These are phyloP conservation scores for Gastracanthus pulcherrimus DNA, from an alignment of 2,888 invertebrate genomes.

Conservation along the genomic window DNA sequence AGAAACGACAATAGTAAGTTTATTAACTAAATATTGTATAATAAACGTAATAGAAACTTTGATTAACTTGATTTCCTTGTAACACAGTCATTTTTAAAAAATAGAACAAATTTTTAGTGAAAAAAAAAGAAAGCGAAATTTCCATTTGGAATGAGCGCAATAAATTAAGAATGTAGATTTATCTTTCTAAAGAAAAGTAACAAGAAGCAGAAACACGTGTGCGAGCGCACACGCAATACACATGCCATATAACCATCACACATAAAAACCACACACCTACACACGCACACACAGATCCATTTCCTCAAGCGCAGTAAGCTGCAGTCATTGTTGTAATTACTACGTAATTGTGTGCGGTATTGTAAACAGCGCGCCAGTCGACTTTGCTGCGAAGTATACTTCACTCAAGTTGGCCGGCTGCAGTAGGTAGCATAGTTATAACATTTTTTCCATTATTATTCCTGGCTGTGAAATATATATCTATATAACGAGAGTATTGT, in stretches of 20 bases:
- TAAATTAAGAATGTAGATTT: background rate
- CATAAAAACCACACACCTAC: slow-evolving; percentile 31
- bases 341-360: slow-evolving; percentile 52
- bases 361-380: slow-evolving; percentile 47
- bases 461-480: background rate
- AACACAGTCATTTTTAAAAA: background rate
- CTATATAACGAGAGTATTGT: background rate
- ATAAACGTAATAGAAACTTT: too few species aligned
- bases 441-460: slow-evolving; percentile 25
- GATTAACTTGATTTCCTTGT: too few species aligned
- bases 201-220: slow-evolving; percentile 13
- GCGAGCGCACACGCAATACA: slow-evolving; percentile 21
- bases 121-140: background rate
- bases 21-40: too few species aligned
- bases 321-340: slow-evolving; percentile 55
- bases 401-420: slow-evolving; percentile 59
- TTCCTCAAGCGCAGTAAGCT: slow-evolving; percentile 51
- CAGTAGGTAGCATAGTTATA: slow-evolving; percentile 59
- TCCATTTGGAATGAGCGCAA: background rate
- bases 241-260: background rate
- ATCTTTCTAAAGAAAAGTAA: background rate
- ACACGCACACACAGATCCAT: slow-evolving; percentile 41
- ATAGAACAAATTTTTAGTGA: background rate
- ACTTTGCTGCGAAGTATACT: slow-evolving; percentile 61
- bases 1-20: too few species aligned